Evolutionary conservation across 2,888 invertebrate genomes (phyloP).

Genomic region (Ferdinandea cuprea): DNA sequence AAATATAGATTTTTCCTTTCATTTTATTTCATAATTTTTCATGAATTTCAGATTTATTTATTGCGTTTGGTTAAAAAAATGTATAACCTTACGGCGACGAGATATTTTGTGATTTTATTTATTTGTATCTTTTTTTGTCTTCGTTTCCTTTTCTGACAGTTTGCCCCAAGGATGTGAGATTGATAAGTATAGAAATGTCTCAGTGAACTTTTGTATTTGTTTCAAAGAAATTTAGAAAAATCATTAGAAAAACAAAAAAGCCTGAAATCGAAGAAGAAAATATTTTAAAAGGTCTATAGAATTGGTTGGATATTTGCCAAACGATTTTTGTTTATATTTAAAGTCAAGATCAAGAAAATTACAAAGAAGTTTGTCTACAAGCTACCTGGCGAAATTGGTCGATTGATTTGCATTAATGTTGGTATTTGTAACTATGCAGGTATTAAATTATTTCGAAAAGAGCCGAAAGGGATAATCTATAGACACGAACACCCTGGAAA

Average conservation of each 20-base stretch:
- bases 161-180: slow-evolving; percentile 60
- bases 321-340: slow-evolving; percentile 17
- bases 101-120: slow-evolving; percentile 31
- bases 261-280: slow-evolving; percentile 9
- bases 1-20: slow-evolving; percentile 24
- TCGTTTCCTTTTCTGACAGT: slow-evolving; percentile 63
- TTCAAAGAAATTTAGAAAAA: slow-evolving; percentile 15
- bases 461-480: no score
- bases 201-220: slow-evolving; percentile 27
- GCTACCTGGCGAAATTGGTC: no score
- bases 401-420: no score
- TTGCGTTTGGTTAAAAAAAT: slow-evolving; percentile 53
- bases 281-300: slow-evolving; percentile 58
- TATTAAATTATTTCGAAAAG: no score
- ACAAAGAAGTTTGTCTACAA: no score
- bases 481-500: no score
- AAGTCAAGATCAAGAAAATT: no score
- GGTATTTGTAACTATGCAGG: no score
- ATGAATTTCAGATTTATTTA: slow-evolving; percentile 68
- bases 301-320: slow-evolving; percentile 49
- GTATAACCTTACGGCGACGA: slow-evolving; percentile 53
- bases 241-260: neutral
- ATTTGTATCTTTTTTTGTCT: slow-evolving; percentile 57
- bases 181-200: slow-evolving; percentile 41
- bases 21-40: slow-evolving; percentile 49